These are phyloP conservation scores for Nebria ingens DNA, from an alignment of 1,140 invertebrate genomes.

Conservation along the genomic window DNA sequence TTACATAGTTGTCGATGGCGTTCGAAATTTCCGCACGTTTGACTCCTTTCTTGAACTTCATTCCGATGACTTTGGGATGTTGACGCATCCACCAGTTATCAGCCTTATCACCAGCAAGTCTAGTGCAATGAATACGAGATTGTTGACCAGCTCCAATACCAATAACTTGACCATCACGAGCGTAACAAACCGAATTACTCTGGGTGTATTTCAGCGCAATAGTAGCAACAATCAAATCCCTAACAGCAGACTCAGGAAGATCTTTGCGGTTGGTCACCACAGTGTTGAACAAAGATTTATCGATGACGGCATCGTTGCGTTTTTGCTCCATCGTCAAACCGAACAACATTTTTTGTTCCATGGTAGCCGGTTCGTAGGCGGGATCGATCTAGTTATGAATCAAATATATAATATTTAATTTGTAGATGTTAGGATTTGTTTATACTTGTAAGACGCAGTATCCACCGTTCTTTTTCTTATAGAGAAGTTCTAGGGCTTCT, in stretches of 20 bases:
- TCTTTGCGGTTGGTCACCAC: constrained; percentile 64
- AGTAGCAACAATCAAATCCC: constrained; percentile 91
- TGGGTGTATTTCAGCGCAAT: constrained; percentile 97
- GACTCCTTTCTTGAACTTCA: constrained; percentile 83
- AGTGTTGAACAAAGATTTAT: constrained; percentile 69
- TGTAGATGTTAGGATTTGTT: constrained; percentile 10
- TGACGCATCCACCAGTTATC: constrained; percentile 97
- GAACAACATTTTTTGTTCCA: constrained; percentile 82
- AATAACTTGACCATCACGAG: constrained; percentile 78
- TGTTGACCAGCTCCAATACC: constrained; percentile 98
- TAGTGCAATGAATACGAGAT: constrained; percentile 93
- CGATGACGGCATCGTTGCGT: constrained; percentile 82
- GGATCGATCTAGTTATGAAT: constrained; percentile 71
- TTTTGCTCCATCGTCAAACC: constrained; percentile 87
- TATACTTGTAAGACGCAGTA: constrained; percentile 79
- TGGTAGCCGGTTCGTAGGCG: constrained; percentile 63
- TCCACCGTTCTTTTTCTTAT: constrained; percentile 89
- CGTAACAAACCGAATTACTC: constrained; percentile 93
- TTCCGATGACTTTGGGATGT: constrained; percentile 73
- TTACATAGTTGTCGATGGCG: constrained; percentile 92
- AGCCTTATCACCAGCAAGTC: constrained; percentile 94
- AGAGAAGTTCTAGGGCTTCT: constrained; percentile 78
- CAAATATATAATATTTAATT: not conserved
- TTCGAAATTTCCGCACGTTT: constrained; percentile 91
- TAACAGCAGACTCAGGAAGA: constrained; percentile 62